Evolutionary conservation across 1,140 invertebrate species (phyloP), one percentile per base, ranked within the genome.

Genomic region (Aphis gossypii): DNA sequence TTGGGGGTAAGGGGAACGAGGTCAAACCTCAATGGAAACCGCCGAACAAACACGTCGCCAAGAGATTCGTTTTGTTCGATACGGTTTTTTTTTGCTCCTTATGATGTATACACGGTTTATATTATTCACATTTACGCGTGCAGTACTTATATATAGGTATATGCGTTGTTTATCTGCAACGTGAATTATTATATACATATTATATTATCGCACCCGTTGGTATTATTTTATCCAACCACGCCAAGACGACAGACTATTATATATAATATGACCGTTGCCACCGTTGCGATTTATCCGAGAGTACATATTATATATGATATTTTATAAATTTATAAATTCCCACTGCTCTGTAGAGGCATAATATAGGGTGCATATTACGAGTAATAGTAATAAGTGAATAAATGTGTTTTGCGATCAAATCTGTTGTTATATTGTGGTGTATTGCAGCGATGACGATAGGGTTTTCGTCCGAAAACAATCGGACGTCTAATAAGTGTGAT

Each of bases 21-120:
- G 90, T 76, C 90, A 92, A 76, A 92, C 90, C 90, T 83, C 90
- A 83, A 82, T 21, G 44, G 90, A 35, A 76, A 68, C 68, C 90
- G 48, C 87, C 25, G 44, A 87, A 84, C n/a, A 35, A 48, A 54
- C 48, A 25, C 48, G 18, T 87, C 44, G 30, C 30, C n/a, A n/a
- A 88, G 35, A 54, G 35, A 88, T 48, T 54, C 48, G 87, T 88
- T 88, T 88, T 88, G 48, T 88, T 88, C 87, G 3, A 88, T 88
- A 51, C 7, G 6, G 35, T 88, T 51, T 86, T 86, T 88, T 88
- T 88, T 88, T 9, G 41, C 14, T 76, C 14, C 30, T 76, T 3
- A n/a, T 76, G 60, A 76, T 76, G 60, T n/a, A 14, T 48, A 38
- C 83, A 41, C 38, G 6, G 20, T 25, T 23, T 25, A 25, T 46